Evolutionary conservation across 2,888 invertebrate species (phyloP), one percentile per base, ranked within the genome.

Genomic region (Pristionchus maxplancki): DNA sequence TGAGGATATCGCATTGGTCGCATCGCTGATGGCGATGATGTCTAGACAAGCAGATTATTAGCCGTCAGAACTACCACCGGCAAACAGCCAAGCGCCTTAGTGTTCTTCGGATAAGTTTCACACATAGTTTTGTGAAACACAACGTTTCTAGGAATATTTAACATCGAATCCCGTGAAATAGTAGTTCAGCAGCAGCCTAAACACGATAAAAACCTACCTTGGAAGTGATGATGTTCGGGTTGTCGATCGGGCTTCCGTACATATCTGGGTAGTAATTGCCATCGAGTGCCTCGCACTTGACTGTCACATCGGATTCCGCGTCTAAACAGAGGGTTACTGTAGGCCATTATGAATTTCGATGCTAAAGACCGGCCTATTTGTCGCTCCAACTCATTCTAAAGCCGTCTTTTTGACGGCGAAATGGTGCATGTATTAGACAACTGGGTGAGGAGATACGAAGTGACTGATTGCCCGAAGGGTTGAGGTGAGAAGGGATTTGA

Each of bases 241-340:
- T 91, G 31, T 92, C 93, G 15, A 91, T 89, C 3, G 92, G 92
- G 48, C 91, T 90, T 17, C 92, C 91, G 88, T 94, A 94, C 92
- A 94, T 93, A 64, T 93, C 94, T 3, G 94, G 93, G 84, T 90
- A 93, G 89, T 91, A 94, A 62, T 92, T 92, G 9, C 92, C 92
- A 89, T 94, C 94, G 24, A 94, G 89, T 0, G 94, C 93, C 89
- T 94, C 94, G 53, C 93, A 93, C 62, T 93, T 93, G 31, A 94
- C 93, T 0, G 93, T 93, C 4, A 94, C 94, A 87, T 94, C 94
- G 6, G 93, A 93, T 88, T 93, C 92, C 53, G 92, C 93, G 88
- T 92, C 93, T 93, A 90, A 88, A 92, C 88, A 48, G 71, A 34
- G 31, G 24, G 11, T 11, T 44, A 44, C 44, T 9, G 44, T 44